Conservation (phyloP, 1,140 invertebrate genomes). For the Limonius californicus region DNA sequence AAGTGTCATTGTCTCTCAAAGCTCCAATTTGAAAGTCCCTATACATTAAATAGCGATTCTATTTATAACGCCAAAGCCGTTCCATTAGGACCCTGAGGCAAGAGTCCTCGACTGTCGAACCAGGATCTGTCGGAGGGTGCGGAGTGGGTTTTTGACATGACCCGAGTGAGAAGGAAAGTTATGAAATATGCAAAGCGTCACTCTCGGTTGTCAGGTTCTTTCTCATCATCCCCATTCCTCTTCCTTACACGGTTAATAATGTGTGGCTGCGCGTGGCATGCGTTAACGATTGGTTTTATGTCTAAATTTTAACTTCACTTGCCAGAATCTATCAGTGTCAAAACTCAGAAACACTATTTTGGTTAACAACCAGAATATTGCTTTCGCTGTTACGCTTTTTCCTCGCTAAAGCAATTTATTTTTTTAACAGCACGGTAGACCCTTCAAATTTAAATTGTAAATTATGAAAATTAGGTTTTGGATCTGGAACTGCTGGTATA, state of each 20-base stretch:
- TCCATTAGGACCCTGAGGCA: neutral
- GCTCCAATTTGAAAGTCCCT: constrained; percentile 13
- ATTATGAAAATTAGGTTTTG: no score
- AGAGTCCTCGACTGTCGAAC: neutral
- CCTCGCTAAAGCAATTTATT: no score
- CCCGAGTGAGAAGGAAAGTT: constrained; percentile 1
- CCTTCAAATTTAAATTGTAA: no score
- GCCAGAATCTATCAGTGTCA: no score
- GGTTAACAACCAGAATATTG: no score
- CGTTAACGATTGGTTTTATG: neutral
- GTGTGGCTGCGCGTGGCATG: neutral
- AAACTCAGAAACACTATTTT: no score
- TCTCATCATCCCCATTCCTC: neutral
- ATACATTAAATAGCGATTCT: constrained; percentile 7
- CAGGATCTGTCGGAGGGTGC: neutral
- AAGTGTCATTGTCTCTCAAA: constrained; percentile 12
- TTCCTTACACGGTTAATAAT: constrained; percentile 1
- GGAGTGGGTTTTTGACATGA: neutral
- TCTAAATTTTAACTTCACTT: neutral
- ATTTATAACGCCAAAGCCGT: constrained; percentile 3
- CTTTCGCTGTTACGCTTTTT: no score
- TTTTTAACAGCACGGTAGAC: no score
- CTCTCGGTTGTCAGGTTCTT: neutral
- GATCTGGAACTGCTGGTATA: no score
- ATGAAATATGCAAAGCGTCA: constrained; percentile 1